These are phyloP conservation scores for Drosophila guanche DNA, from an alignment of 1,140 invertebrate species.

Conservation along the genomic window DNA sequence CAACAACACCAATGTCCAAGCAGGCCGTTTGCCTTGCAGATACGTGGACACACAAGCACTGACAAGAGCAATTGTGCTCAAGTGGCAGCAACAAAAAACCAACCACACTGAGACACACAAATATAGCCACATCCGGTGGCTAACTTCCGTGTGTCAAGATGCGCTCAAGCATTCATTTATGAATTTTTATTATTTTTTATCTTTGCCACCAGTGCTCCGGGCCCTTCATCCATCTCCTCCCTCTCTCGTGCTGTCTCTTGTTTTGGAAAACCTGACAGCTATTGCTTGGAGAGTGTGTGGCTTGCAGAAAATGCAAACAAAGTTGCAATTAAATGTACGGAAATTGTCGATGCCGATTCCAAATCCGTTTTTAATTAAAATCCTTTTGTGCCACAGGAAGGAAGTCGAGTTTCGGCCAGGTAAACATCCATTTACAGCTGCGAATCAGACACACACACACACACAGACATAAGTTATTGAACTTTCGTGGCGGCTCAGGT, in stretches of 20 bases:
- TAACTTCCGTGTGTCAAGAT: constrained; percentile 75
- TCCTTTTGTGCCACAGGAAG: constrained; percentile 66
- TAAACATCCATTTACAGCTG: constrained; percentile 17
- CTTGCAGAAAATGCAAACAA: constrained; percentile 60
- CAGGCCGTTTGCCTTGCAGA: constrained; percentile 41
- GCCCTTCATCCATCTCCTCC: constrained; percentile 10
- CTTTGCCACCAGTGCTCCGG: constrained; percentile 42
- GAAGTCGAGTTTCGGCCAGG: constrained; percentile 53
- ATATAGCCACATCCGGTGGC: constrained; percentile 56
- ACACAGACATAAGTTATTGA: constrained; percentile 24
- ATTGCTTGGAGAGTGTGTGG: constrained; percentile 35
- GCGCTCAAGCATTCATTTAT: constrained; percentile 77
- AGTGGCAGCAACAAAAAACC: constrained; percentile 20
- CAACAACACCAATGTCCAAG: constrained; percentile 32
- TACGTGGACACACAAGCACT: constrained; percentile 1
- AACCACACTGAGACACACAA: constrained; percentile 17
- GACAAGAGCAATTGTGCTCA: constrained; percentile 35
- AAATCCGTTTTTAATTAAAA: constrained; percentile 82
- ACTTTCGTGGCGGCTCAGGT: not conserved
- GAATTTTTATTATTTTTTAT: constrained; percentile 77
- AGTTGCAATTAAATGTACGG: constrained; percentile 68
- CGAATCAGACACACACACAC: too few relatives aligned
- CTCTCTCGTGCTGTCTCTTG: not conserved
- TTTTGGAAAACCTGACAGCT: constrained; percentile 51
- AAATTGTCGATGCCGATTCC: constrained; percentile 72